phyloP scores from a whole-genome alignment of 2,797 vertebrate species.

The Poecilia velifera region DNA sequence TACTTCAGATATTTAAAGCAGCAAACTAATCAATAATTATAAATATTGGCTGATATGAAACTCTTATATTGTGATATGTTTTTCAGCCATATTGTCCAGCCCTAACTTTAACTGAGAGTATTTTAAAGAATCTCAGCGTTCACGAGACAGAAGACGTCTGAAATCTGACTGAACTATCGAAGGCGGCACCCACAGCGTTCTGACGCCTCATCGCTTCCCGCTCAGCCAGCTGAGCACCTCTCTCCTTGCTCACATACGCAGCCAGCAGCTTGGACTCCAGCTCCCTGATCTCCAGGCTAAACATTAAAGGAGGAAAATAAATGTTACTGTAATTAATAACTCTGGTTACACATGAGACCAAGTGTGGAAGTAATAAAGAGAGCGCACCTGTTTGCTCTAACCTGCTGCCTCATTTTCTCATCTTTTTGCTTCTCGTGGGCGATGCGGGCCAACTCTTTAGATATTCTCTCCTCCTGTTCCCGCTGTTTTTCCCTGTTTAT shows the following conservation, averaged over 20 bases:
- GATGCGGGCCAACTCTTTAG: slow-evolving; percentile 85
- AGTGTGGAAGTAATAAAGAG: not conserved
- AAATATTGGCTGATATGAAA: too few relatives aligned
- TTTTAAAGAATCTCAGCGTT: not conserved
- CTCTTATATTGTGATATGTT: too few relatives aligned
- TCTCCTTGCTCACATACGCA: slow-evolving; percentile 90
- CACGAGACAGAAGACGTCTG: not conserved
- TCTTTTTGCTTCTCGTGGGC: slow-evolving; percentile 81
- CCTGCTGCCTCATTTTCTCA: slow-evolving; percentile 88
- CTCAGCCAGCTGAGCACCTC: slow-evolving; percentile 91
- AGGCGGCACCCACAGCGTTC: slow-evolving; percentile 80
- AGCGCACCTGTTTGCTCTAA: slow-evolving; percentile 89
- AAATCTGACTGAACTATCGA: not conserved
- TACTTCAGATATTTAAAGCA: too few relatives aligned
- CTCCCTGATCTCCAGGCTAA: slow-evolving; percentile 89
- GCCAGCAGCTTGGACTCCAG: slow-evolving; percentile 88
- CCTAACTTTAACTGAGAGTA: not conserved
- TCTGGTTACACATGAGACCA: not conserved
- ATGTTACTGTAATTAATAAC: not conserved
- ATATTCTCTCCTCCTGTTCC: slow-evolving; percentile 88
- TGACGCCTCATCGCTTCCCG: slow-evolving; percentile 85
- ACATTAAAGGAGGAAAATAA: slow-evolving; percentile 2
- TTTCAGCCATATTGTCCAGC: too few relatives aligned
- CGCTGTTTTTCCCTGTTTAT: slow-evolving; percentile 69
- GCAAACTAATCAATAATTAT: too few relatives aligned